Evolutionary conservation across 2,797 vertebrate species (phyloP).

Genomic region (Darevskia mixta): DNA sequence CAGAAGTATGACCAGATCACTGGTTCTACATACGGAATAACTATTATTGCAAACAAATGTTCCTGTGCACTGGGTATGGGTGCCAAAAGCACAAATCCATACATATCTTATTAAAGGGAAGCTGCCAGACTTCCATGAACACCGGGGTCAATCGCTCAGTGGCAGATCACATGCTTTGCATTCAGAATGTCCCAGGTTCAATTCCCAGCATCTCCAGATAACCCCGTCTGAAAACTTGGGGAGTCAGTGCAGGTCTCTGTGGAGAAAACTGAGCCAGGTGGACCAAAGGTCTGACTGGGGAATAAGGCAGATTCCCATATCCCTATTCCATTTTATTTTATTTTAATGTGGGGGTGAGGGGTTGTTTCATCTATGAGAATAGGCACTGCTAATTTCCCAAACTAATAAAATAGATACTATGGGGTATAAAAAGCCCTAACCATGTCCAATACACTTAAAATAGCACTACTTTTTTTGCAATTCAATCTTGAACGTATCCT

Average conservation of each 20-base stretch:
- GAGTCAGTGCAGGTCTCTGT: background rate
- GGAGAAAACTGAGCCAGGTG: background rate
- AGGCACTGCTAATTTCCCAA: background rate
- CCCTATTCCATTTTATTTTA: background rate
- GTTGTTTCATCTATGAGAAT: background rate
- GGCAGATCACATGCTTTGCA: background rate
- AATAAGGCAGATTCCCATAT: background rate
- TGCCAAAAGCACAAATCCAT: background rate
- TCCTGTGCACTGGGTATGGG: background rate
- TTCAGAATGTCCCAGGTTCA: background rate
- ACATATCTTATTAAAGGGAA: background rate
- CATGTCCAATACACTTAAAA: background rate
- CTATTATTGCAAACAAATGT: background rate
- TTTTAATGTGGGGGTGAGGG: no score
- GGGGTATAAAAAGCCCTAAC: background rate
- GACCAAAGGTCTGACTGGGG: background rate
- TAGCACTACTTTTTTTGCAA: background rate
- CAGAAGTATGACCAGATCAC: background rate
- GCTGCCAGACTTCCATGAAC: background rate
- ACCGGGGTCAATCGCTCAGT: no score
- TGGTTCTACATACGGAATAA: background rate
- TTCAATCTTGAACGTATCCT: background rate
- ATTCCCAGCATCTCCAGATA: background rate
- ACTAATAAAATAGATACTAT: background rate
- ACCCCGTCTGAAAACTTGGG: background rate